Evolutionary conservation across 2,888 invertebrate genomes (phyloP), one percentile per base, ranked within the genome.

Genomic region (Serrognathus titanus): DNA sequence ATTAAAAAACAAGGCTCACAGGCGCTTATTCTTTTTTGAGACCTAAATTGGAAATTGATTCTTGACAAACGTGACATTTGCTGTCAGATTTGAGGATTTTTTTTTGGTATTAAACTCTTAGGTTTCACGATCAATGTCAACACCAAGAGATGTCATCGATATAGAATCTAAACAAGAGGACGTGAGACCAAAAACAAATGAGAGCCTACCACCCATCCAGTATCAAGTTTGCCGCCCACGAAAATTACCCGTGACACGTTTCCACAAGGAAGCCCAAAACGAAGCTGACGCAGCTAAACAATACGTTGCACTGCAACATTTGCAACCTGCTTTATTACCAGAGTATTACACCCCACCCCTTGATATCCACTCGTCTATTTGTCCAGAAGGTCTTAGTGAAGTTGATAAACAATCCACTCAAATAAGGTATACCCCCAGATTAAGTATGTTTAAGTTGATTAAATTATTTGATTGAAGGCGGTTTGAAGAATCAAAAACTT

Each of bases 401-500:
- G 54, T n/a, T 35, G 56, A 31, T 36, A 60, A 40, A n/a, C 48
- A 57, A 38, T 16, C 36, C 7, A 13, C 31, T 12, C 50, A 53
- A 35, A 45, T 55, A 37, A 40, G 52, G 48, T 31, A 56, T 11
- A 48, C 45, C 35, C 53, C 61, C 40, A 64, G 64, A 1, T 43
- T 37, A 35, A 59, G 51, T 56, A 38, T 48, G 45, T 11, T 36
- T 16, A 39, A 31, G 24, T 35, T 49, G 35, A 48, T 24, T 48
- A 12, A 16, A 48, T 2, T 31, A 46, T 37, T 51, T 51, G 47
- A n/a, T 57, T 67, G 63, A 46, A 67, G 71, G 36, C 52, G 61
- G 35, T 73, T 75, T 48, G 66, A 68, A 24, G 69, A 66, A 35
- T 76, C 76, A 1, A 71, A 68, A 4, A 75, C 75, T 5, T 71